Conservation (phyloP, 1,140 invertebrate genomes). For the Euborellia annulipes region DNA sequence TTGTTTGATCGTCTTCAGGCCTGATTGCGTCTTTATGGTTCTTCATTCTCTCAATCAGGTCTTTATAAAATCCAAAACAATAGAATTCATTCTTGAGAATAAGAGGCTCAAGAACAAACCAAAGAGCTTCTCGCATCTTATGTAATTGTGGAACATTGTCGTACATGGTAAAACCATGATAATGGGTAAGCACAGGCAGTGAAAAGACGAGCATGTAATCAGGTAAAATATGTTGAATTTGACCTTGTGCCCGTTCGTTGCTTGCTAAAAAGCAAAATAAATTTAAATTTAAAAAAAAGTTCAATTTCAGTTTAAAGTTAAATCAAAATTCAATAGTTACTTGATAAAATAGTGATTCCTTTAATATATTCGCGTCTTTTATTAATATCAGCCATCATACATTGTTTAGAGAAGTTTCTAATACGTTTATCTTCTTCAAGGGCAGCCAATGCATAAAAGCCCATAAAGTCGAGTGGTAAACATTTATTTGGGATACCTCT, state of each 20-base stretch:
- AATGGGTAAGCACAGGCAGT: constrained; percentile 81
- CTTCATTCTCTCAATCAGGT: constrained; percentile 80
- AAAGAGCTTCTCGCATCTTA: constrained; percentile 68
- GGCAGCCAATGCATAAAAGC: constrained; percentile 77
- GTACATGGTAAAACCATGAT: constrained; percentile 63
- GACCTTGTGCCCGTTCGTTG: constrained; percentile 48
- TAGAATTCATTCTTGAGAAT: constrained; percentile 87
- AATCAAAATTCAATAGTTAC: no score
- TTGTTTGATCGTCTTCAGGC: constrained; percentile 60
- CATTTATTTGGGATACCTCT: constrained; percentile 72
- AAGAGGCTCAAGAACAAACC: constrained; percentile 85
- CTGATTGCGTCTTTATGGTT: constrained; percentile 78
- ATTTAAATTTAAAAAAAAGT: neutral
- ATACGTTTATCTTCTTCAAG: constrained; percentile 67
- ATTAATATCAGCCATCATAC: constrained; percentile 72
- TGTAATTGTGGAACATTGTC: constrained; percentile 58
- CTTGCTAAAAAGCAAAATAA: constrained; percentile 14
- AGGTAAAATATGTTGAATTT: constrained; percentile 74
- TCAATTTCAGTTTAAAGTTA: neutral
- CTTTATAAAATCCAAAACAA: constrained; percentile 91
- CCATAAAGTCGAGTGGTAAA: constrained; percentile 92
- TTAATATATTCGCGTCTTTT: constrained; percentile 84
- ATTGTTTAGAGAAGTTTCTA: constrained; percentile 47
- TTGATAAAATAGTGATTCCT: constrained; percentile 36
- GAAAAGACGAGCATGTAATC: constrained; percentile 95